A percentile compares a stretch with the other conserved stretches of the same genome.
phyloP scores from a whole-genome alignment of 2,113 vertebrate genomes.

The Lampris megalopsis region DNA sequence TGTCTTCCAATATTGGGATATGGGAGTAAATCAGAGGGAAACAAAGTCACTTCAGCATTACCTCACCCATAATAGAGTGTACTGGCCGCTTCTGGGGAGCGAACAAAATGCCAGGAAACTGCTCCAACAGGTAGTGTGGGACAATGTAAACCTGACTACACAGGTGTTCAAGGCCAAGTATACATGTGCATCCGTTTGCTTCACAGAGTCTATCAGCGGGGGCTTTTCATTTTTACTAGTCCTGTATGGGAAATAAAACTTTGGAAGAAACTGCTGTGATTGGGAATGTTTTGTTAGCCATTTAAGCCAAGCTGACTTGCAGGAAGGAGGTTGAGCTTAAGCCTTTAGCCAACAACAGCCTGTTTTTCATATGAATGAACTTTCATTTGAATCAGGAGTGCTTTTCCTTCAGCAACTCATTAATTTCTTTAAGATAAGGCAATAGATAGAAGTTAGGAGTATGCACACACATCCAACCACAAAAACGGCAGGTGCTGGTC shows the following conservation, averaged over 20 bases:
- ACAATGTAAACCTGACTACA: slow-evolving; percentile 17
- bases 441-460: neutral
- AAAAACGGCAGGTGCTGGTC: no score
- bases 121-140: slow-evolving; percentile 75
- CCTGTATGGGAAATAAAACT: no score
- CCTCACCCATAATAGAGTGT: neutral
- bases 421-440: neutral
- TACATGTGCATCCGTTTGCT: neutral
- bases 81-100: slow-evolving; percentile 21
- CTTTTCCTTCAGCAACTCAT: neutral
- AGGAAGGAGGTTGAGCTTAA: neutral
- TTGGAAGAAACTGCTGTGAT: neutral
- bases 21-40: neutral
- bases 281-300: neutral
- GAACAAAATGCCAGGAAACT: slow-evolving; percentile 68
- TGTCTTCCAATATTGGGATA: neutral
- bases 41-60: neutral
- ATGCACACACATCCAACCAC: neutral
- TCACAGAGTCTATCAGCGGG: no score
- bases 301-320: neutral
- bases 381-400: no score
- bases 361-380: neutral
- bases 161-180: neutral
- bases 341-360: neutral
- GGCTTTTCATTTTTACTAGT: no score